Evolutionary conservation across 2,113 vertebrate species (phyloP).

Genomic region (Mustelus asterias): DNA sequence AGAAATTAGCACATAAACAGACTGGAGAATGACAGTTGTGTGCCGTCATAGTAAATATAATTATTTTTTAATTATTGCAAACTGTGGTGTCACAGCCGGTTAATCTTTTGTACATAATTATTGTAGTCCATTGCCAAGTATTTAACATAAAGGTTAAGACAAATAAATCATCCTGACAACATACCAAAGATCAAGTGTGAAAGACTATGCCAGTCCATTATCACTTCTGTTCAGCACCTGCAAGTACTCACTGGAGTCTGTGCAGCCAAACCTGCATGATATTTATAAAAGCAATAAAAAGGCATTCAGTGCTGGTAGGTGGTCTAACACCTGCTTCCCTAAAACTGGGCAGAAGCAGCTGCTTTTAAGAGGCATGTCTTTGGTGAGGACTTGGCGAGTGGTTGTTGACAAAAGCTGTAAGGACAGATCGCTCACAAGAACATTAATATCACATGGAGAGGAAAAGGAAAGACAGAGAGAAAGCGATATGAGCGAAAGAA

Average conservation of each 20-base stretch:
- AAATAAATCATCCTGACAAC: conserved; percentile 45
- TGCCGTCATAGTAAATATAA: conserved; percentile 14
- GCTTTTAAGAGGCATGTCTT: conserved; percentile 51
- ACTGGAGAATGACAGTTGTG: not conserved
- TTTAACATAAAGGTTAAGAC: conserved; percentile 34
- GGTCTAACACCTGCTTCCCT: conserved; percentile 60
- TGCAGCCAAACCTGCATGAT: conserved; percentile 43
- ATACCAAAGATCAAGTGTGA: conserved; percentile 47
- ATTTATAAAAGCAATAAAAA: conserved; percentile 47
- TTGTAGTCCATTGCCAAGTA: conserved; percentile 19
- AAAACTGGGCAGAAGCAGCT: conserved; percentile 58
- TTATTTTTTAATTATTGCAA: conserved; percentile 34
- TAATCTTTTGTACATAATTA: conserved; percentile 28
- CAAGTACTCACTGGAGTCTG: conserved; percentile 46
- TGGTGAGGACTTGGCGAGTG: conserved; percentile 50
- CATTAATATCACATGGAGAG: not conserved
- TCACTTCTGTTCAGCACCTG: conserved; percentile 47
- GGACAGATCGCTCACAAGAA: not conserved
- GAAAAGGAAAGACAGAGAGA: not conserved
- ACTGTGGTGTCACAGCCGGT: not conserved
- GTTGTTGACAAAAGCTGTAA: conserved; percentile 54
- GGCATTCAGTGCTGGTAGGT: conserved; percentile 57
- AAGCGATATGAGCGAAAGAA: not conserved
- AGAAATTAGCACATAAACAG: conserved; percentile 23
- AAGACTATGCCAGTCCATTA: conserved; percentile 47